Evolutionary conservation across 2,113 vertebrate genomes (phyloP).

Genomic region (Syrrhaptes paradoxus): DNA sequence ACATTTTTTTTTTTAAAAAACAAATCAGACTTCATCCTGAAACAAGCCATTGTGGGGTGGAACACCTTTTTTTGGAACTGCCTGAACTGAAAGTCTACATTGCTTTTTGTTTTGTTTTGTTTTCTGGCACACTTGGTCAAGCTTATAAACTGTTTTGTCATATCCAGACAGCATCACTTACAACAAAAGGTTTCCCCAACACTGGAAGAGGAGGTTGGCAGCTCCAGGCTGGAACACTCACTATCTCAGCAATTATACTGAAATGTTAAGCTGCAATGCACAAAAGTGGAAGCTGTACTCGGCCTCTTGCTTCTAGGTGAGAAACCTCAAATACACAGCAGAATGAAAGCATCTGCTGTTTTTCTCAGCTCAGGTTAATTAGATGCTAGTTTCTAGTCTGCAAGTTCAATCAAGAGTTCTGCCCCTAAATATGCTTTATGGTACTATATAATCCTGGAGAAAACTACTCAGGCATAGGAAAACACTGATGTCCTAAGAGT

Average conservation of each 20-base stretch:
- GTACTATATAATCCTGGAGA: neutral
- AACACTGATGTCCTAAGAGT: neutral
- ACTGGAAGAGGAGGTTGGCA: neutral
- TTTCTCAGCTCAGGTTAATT: neutral
- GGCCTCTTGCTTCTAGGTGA: neutral
- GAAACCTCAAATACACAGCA: neutral
- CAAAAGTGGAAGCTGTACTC: neutral
- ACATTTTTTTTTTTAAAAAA: neutral
- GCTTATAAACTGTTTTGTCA: constrained; percentile 26
- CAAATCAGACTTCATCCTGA: neutral
- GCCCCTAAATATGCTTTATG: neutral
- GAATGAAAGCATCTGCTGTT: neutral
- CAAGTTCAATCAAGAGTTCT: neutral
- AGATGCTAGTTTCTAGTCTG: neutral
- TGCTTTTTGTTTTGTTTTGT: neutral
- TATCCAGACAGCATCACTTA: constrained; percentile 5
- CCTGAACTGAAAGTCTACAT: neutral
- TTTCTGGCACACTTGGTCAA: neutral
- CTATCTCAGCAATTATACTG: neutral
- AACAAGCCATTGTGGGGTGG: neutral
- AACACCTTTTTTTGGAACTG: neutral
- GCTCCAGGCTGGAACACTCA: neutral
- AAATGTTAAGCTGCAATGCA: neutral
- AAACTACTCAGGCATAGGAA: neutral
- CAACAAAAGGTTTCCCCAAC: constrained; percentile 14